A percentile compares a stretch with the other conserved stretches of the same genome.
phyloP scores from a whole-genome alignment of 2,797 vertebrate genomes.

The Moxostoma hubbsi region DNA sequence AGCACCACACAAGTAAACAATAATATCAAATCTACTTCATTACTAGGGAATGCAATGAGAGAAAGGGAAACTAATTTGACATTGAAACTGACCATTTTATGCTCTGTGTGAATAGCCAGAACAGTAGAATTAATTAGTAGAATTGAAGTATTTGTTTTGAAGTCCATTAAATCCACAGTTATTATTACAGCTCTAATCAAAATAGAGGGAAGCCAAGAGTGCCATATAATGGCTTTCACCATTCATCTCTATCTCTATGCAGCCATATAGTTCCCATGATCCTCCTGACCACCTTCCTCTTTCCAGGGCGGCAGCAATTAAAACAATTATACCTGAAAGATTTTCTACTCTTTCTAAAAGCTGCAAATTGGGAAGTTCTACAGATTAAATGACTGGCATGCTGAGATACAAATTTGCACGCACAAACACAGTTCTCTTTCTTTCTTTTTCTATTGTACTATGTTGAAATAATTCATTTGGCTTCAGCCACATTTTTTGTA shows the following conservation, averaged over 20 bases:
- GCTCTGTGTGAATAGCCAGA: neutral
- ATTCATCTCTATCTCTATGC: slow-evolving; percentile 6
- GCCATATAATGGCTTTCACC: slow-evolving; percentile 19
- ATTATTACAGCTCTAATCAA: slow-evolving; percentile 2
- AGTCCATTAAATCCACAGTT: slow-evolving; percentile 2
- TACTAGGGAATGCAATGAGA: neutral
- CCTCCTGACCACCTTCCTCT: neutral
- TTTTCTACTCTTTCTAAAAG: slow-evolving; percentile 32
- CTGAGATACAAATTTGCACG: neutral
- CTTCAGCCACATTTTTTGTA: too few relatives aligned
- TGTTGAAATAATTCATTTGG: too few relatives aligned
- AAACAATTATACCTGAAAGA: slow-evolving; percentile 23
- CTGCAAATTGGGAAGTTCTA: neutral
- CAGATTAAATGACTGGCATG: slow-evolving; percentile 2
- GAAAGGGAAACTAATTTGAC: neutral
- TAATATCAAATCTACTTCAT: neutral
- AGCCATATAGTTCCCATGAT: slow-evolving; percentile 11
- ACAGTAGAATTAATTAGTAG: neutral
- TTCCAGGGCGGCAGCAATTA: neutral
- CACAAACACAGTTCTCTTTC: neutral
- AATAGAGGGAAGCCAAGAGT: neutral
- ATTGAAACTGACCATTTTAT: neutral
- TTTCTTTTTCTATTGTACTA: neutral
- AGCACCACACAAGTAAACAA: neutral
- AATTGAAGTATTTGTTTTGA: neutral